Evolutionary conservation across 2,113 vertebrate genomes (phyloP).

Genomic region (Cinclus mexicanus): DNA sequence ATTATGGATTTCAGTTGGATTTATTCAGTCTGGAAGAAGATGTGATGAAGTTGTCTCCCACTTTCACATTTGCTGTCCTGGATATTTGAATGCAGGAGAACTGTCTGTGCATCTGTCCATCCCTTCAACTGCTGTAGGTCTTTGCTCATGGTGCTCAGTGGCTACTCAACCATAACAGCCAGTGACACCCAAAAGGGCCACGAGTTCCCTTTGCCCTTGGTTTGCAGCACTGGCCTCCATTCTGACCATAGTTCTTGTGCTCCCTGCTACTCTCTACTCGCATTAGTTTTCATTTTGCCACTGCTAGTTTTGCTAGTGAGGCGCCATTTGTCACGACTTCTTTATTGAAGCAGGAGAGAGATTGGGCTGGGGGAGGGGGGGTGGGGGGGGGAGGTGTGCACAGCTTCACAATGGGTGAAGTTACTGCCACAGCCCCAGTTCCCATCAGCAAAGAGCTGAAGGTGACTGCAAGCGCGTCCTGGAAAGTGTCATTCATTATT

Average conservation of each 20-base stretch:
- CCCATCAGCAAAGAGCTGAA: background rate
- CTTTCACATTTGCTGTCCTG: background rate
- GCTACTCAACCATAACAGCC: background rate
- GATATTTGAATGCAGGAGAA: background rate
- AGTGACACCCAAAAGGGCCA: background rate
- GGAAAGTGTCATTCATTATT: background rate
- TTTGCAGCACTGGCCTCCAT: background rate
- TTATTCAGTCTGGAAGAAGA: background rate
- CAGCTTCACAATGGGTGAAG: background rate
- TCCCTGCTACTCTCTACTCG: background rate
- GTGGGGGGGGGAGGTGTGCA: background rate
- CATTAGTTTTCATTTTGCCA: slow-evolving; percentile 13
- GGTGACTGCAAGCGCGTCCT: background rate
- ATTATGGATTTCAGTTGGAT: background rate
- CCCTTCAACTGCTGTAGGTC: background rate
- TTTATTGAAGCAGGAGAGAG: background rate
- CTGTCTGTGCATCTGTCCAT: background rate
- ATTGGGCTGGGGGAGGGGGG: background rate
- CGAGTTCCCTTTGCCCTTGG: background rate
- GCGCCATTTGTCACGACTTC: background rate
- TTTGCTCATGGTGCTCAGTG: background rate
- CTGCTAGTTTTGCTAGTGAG: background rate
- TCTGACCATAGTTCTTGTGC: background rate
- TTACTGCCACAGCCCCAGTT: background rate
- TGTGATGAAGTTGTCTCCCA: background rate